Base-by-base conservation (phyloP, 1,140 invertebrate species). In the Aphaenogaster ashmeadi region DNA sequence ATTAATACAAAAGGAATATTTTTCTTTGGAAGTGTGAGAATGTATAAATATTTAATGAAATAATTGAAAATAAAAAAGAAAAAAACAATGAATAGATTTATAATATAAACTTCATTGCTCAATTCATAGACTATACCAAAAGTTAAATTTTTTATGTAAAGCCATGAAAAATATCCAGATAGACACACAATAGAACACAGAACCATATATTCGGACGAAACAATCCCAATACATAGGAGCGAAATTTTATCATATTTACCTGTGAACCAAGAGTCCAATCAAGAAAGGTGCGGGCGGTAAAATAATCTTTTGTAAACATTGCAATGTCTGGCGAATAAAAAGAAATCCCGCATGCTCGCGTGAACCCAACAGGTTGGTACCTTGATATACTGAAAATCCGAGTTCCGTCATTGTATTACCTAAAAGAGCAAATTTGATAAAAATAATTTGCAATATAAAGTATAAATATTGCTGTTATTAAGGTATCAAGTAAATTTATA, bases 341-440 rank as follows among this genome's bases (percentile, higher is more conserved):
- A 99, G 95, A 94, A 99, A 98, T 41, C 98, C 98, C 52, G 97
- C 97, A 92, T 98, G 98, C 84, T 98, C 98, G 54, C 97, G 96
- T n/a, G 97, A 98, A 64, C 97, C 97, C 60, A 98, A 95, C 89
- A 98, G 97, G 91, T 97, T 96, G 60, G 95, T 95, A 56, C 94
- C 96, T 50, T 96, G 96, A 74, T 96, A 97, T 91, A 96, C 96
- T 86, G 96, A 97, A 93, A 97, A 96, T n/a, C 97, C 97, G 92
- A 98, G 95, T 92, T 98, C 97, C 41, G 96, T 96, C 44, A 98
- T 96, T 7, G 97, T 97, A 21, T 96, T 96, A 66, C 97, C 97
- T 98, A 91, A 44, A 96, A 92, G 3, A 52, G 7, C 11, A 47
- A 56, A 81, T 8, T 2, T 8, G 3, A 66, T 54, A 38, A 8